Evolutionary conservation across 1,140 invertebrate genomes (phyloP), one percentile per base, ranked within the genome.

Genomic region (Drosophila tristis): DNA sequence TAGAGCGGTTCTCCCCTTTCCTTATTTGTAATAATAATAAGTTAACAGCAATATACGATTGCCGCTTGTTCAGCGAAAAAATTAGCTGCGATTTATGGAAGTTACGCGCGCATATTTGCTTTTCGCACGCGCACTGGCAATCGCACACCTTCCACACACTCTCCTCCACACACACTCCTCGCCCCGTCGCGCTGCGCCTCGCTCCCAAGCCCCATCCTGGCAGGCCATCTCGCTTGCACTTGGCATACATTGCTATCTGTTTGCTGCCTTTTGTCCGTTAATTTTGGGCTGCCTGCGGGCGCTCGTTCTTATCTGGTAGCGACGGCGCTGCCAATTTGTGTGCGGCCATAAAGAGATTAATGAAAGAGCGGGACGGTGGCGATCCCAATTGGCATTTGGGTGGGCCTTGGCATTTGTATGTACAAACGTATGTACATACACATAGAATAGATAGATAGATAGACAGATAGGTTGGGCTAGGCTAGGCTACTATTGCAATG

Each of bases 341-440:
- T 63, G 51, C 55, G 61, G 43, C 60, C 64, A 81, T 81, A 85
- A 85, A 78, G 57, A 87, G 74, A 74, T 74, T 85, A 78, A 70
- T 58, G 58, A 74, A 81, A 70, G 62, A 84, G 42, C 53, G 54
- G 62, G 71, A 31, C 53, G 54, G 57, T 60, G 49, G 64, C 60
- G 61, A 68, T 50, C 39, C 47, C 79, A 82, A 78, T 74, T 70
- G 68, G 47, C 70, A 50, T 70, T 65, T 74, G 79, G 70, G 70
- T 84, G 80, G 70, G 57, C 64, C 49, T 48, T 61, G 31, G 13
- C 45, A 26, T 45, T 58, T 51, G 13, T 23, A 35, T 53, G 42
- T 58, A 35, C 9, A 48, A 43, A 31, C 45, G 1, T 53, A 47
- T 51, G 1, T 53, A 47, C 42, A 35, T 53, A 47, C 42, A 35